phyloP scores from a whole-genome alignment of 2,888 invertebrate species.

The Chouioia cunea region DNA sequence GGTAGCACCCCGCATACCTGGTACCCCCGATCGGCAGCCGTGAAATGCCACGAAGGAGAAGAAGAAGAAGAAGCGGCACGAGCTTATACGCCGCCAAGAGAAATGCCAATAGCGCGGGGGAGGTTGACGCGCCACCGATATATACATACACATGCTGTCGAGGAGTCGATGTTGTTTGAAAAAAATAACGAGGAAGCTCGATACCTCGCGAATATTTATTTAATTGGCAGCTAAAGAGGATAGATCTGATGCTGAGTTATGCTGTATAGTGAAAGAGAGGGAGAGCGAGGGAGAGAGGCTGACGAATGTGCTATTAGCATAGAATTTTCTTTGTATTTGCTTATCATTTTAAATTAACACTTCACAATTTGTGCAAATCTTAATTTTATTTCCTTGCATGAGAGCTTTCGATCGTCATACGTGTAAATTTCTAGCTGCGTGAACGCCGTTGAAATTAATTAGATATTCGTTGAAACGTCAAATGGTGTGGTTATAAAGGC shows the following conservation, averaged over 20 bases:
- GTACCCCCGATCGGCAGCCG: background rate
- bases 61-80: background rate
- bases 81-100: background rate
- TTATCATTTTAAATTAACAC: too few relatives aligned
- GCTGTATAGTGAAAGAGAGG: conserved; percentile 62
- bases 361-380: too few relatives aligned
- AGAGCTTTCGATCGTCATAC: too few relatives aligned
- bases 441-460: too few relatives aligned
- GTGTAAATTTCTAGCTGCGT: too few relatives aligned
- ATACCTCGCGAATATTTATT: conserved; percentile 67
- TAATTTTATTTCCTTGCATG: too few relatives aligned
- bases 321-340: too few relatives aligned
- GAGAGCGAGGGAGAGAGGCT: too few relatives aligned
- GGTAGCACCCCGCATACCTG: conserved; percentile 5
- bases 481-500: too few relatives aligned
- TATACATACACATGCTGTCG: conserved; percentile 51
- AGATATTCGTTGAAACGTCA: too few relatives aligned
- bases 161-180: conserved; percentile 65
- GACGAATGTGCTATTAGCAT: too few relatives aligned
- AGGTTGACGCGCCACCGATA: conserved; percentile 35
- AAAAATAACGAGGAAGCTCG: conserved; percentile 63
- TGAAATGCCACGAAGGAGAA: background rate
- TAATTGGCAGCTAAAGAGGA: conserved; percentile 65
- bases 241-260: conserved; percentile 62
- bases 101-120: conserved; percentile 32